Evolutionary conservation across 2,888 invertebrate species (phyloP).

Genomic region (Timema cristinae): DNA sequence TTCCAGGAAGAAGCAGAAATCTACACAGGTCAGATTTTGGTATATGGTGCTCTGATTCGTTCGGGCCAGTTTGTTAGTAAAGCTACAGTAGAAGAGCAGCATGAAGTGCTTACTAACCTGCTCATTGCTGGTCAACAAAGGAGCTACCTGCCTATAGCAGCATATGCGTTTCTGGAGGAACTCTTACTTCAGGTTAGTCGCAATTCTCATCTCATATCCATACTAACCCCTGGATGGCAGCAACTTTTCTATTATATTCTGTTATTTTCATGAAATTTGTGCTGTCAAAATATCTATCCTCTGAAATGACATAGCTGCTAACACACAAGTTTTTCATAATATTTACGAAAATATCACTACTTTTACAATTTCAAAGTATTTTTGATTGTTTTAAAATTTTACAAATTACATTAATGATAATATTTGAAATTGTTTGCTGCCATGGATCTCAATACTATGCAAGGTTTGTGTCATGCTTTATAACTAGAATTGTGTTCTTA

Average conservation of each 20-base stretch:
- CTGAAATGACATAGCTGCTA: not conserved
- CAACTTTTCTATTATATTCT: not conserved
- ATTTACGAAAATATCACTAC: not conserved
- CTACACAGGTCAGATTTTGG: conserved; percentile 64
- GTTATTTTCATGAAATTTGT: not conserved
- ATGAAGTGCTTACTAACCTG: conserved; percentile 47
- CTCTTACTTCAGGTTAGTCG: conserved; percentile 51
- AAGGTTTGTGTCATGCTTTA: too few relatives aligned
- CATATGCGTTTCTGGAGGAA: conserved; percentile 58
- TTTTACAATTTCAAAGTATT: conserved; percentile 1
- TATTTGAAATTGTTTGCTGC: too few relatives aligned
- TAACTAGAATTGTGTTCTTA: too few relatives aligned
- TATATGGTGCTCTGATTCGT: conserved; percentile 65
- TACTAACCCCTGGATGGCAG: too few relatives aligned
- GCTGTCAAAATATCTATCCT: too few relatives aligned
- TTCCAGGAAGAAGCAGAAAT: conserved; percentile 70
- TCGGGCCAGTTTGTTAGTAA: conserved; percentile 55
- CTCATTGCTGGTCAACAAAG: conserved; percentile 57
- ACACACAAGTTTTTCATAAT: not conserved
- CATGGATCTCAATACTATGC: too few relatives aligned
- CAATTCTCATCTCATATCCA: too few relatives aligned
- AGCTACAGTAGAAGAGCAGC: conserved; percentile 50
- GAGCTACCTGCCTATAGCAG: conserved; percentile 57
- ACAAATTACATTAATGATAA: not conserved
- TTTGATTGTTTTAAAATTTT: not conserved